Evolutionary conservation across 2,113 vertebrate genomes (phyloP), one percentile per base, ranked within the genome.

Genomic region (Parus major): DNA sequence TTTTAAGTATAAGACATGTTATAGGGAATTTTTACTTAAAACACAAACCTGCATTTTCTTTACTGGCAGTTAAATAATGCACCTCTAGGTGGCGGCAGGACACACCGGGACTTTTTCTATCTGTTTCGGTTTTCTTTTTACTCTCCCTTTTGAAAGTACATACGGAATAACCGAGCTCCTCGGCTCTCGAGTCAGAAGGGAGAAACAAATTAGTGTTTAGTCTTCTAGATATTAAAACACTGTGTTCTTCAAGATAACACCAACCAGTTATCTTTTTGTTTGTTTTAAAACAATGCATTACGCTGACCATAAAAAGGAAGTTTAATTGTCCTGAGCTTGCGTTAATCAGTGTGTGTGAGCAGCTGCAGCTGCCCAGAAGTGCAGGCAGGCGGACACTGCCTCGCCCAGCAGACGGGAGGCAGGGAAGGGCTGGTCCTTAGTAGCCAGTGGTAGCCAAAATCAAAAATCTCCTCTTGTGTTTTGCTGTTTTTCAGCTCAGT

Each of bases 41-140:
- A 18, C 11, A 5, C 25, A 23, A 49, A 9, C 36, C 35, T 61
- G 7, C 6, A 0, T 31, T 73, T 78, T 61, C 36, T 57, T 33
- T 31, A 11, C 46, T 59, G 79, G 69, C 57, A 79, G 29, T 83
- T 84, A 63, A 63, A 53, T 11, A 49, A n/a, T 5, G 4, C 1
- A 36, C 35, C 94, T 81, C n/a, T 61, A 95, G 96, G 64, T 92
- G 93, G 94, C 66, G 13, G 36, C 52, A 80, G 47, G 46, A 71
- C 59, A 83, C 60, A 29, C 21, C 0, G 9, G 2, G 44, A 64
- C 11, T 20, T 23, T 7, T 47, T 52, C 66, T 19, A 4, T 22
- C 39, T 28, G 15, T 11, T 7, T 15, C 1, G 5, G 23, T 61
- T 70, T 50, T 41, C 12, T 14, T 72, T 63, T 61, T 7, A 11